Conservation (phyloP, 2,888 invertebrate species). For the Dicranocentrus wangi region DNA sequence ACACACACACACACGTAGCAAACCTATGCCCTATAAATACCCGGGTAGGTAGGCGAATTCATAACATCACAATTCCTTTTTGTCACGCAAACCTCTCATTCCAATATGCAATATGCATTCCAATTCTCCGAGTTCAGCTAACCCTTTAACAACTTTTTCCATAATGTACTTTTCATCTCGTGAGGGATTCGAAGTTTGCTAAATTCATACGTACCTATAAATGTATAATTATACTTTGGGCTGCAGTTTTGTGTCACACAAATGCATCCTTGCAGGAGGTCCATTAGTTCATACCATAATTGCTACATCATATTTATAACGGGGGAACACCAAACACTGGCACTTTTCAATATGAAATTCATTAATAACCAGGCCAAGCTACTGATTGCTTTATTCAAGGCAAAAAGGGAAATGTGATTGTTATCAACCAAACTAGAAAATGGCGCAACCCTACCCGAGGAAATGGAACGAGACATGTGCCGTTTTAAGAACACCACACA, state of each 20-base stretch:
- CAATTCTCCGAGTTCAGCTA: constrained; percentile 1
- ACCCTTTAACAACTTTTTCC: not conserved
- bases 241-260: constrained; percentile 14
- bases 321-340: too few species aligned
- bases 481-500: too few species aligned
- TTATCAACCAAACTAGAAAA: too few species aligned
- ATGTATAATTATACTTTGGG: not conserved
- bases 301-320: constrained; percentile 17
- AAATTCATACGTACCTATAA: not conserved
- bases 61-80: constrained; percentile 27
- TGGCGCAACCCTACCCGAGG: too few species aligned
- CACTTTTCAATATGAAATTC: constrained; percentile 6
- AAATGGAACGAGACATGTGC: too few species aligned
- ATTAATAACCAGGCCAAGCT: not conserved
- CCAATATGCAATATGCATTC: constrained; percentile 15
- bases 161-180: too few species aligned
- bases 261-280: constrained; percentile 38
- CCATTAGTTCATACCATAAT: constrained; percentile 35
- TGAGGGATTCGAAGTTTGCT: not conserved
- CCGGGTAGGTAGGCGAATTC: not conserved
- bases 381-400: constrained; percentile 8
- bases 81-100: constrained; percentile 52
- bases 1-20: constrained; percentile 20
- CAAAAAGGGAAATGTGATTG: too few species aligned
- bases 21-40: constrained; percentile 3